Evolutionary conservation across 2,113 vertebrate species (phyloP).

Genomic region (Phocoena phocoena): DNA sequence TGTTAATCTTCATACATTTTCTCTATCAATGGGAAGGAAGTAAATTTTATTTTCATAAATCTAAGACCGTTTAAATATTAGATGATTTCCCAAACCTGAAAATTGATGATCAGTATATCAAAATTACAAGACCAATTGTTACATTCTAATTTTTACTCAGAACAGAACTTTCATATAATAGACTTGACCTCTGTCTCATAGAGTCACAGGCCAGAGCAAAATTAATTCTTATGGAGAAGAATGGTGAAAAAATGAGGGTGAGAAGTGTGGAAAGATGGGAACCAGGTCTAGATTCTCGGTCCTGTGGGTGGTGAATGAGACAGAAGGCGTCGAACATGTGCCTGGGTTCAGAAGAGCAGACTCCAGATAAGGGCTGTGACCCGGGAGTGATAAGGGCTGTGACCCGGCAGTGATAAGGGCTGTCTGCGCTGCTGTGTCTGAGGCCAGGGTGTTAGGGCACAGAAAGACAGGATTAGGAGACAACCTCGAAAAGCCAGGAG

Average conservation of each 20-base stretch:
- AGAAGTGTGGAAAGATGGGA: background rate
- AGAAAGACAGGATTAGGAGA: too few relatives aligned
- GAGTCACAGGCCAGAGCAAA: background rate
- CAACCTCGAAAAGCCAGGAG: background rate
- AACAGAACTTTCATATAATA: background rate
- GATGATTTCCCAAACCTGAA: background rate
- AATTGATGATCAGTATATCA: background rate
- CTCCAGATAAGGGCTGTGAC: background rate
- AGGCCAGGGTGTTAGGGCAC: background rate
- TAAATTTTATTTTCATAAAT: background rate
- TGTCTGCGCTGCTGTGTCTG: background rate
- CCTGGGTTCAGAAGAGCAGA: background rate
- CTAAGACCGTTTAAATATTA: background rate
- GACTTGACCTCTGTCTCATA: background rate
- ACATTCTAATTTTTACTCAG: background rate
- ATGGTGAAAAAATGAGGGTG: background rate
- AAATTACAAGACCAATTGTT: background rate
- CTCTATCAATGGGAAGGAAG: background rate
- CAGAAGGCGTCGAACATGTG: accelerated
- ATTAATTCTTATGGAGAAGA: background rate
- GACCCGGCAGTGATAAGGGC: too few relatives aligned
- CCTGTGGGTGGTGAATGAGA: background rate
- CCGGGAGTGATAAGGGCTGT: too few relatives aligned
- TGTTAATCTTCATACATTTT: background rate
- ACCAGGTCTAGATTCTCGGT: background rate